Evolutionary conservation across 2,888 invertebrate genomes (phyloP).

Genomic region (Ornithoptera priamus): DNA sequence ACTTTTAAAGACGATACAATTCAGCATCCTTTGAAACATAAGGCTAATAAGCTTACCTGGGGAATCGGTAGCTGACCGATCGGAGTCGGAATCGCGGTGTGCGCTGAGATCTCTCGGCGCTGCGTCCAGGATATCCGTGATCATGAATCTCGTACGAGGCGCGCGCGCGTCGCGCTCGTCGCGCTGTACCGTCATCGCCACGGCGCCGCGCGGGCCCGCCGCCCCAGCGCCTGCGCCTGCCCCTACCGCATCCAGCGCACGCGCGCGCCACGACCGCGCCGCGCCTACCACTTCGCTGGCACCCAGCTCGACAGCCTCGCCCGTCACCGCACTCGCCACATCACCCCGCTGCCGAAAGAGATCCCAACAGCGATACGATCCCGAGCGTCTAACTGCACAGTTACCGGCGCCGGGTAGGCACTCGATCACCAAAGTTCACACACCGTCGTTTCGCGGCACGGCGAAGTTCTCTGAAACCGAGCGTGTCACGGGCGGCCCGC

Average conservation of each 20-base stretch:
- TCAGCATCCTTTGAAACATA: neutral
- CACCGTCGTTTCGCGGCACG: conserved; percentile 25
- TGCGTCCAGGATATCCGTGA: conserved; percentile 89
- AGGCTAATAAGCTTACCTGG: conserved; percentile 52
- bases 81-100: conserved; percentile 78
- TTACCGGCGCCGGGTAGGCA: conserved; percentile 26
- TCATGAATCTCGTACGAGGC: conserved; percentile 91
- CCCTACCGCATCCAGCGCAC: conserved; percentile 60
- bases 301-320: conserved; percentile 53
- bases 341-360: conserved; percentile 39
- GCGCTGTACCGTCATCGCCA: conserved; percentile 82
- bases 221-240: conserved; percentile 55
- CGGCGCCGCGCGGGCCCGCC: conserved; percentile 72
- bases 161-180: conserved; percentile 87
- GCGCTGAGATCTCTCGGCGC: conserved; percentile 80
- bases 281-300: conserved; percentile 53
- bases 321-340: conserved; percentile 45
- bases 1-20: neutral
- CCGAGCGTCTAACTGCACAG: conserved; percentile 31
- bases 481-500: conserved; percentile 32
- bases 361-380: conserved; percentile 31
- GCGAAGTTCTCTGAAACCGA: conserved; percentile 2
- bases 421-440: conserved; percentile 36
- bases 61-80: conserved; percentile 80
- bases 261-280: conserved; percentile 54